Evolutionary conservation across 2,797 vertebrate species (phyloP).

Genomic region (Lepilemur ruficaudatus): DNA sequence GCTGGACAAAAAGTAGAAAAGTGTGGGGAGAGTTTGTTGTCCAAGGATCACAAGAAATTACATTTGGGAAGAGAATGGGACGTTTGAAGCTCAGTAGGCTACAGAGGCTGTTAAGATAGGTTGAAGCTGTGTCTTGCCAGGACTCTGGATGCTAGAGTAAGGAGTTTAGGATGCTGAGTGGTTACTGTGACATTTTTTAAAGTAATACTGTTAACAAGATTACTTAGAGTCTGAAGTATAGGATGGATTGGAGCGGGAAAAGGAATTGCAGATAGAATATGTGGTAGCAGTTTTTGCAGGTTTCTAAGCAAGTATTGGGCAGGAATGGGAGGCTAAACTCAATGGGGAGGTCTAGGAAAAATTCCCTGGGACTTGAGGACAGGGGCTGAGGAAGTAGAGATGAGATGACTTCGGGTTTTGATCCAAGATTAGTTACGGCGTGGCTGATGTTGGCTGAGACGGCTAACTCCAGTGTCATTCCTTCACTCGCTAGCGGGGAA

Average conservation of each 20-base stretch:
- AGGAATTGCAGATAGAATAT: neutral
- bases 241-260: neutral
- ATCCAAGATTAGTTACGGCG: neutral
- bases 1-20: neutral
- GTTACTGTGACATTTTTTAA: neutral
- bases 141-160: neutral
- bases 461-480: neutral
- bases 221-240: neutral
- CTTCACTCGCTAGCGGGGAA: neutral
- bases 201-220: neutral
- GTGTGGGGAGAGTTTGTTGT: neutral
- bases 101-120: neutral
- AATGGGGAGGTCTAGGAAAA: neutral
- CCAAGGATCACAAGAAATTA: neutral
- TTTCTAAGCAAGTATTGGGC: neutral
- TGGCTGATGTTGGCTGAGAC: neutral
- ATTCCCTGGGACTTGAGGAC: neutral
- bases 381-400: neutral
- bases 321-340: neutral
- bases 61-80: neutral
- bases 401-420: neutral
- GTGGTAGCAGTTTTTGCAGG: neutral
- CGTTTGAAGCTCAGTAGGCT: neutral
- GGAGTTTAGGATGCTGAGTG: neutral
- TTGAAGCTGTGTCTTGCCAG: neutral